Percentiles rank a stretch among this genome's conserved stretches.
These are phyloP conservation scores for Smutsia temminckii DNA, from an alignment of 2,797 vertebrate genomes.

Conservation along the genomic window DNA sequence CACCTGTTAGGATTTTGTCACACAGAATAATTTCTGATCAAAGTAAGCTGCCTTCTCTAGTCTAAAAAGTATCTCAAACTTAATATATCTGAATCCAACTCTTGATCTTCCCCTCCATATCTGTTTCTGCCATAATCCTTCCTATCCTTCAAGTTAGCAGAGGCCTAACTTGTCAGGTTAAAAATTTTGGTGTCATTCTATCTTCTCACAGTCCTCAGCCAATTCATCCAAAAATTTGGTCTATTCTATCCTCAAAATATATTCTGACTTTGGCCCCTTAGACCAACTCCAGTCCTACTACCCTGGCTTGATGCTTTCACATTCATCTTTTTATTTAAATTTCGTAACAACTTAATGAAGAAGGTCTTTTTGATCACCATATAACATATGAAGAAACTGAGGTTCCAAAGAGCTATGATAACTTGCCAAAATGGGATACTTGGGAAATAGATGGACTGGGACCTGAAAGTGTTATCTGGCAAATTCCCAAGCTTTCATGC, in stretches of 20 bases:
- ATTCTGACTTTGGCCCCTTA: background rate
- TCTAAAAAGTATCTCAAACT: slow-evolving; percentile 8
- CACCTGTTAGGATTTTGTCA: background rate
- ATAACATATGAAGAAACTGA: slow-evolving; percentile 29
- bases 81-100: background rate
- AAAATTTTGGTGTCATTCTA: background rate
- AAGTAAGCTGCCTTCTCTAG: background rate
- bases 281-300: background rate
- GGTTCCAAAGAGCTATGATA: background rate
- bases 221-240: slow-evolving; percentile 20
- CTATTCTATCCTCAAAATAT: background rate
- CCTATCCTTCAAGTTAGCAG: background rate
- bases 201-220: background rate
- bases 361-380: background rate
- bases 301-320: background rate
- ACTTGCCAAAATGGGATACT: background rate
- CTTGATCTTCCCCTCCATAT: background rate
- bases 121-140: background rate
- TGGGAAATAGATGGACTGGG: background rate
- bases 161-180: background rate
- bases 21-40: slow-evolving; percentile 24
- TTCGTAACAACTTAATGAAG: background rate
- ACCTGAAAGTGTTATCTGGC: background rate
- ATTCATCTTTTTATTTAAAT: background rate
- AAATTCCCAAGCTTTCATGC: slow-evolving; percentile 38